phyloP scores from a whole-genome alignment of 2,797 vertebrate genomes.

The Lagocephalus sceleratus region DNA sequence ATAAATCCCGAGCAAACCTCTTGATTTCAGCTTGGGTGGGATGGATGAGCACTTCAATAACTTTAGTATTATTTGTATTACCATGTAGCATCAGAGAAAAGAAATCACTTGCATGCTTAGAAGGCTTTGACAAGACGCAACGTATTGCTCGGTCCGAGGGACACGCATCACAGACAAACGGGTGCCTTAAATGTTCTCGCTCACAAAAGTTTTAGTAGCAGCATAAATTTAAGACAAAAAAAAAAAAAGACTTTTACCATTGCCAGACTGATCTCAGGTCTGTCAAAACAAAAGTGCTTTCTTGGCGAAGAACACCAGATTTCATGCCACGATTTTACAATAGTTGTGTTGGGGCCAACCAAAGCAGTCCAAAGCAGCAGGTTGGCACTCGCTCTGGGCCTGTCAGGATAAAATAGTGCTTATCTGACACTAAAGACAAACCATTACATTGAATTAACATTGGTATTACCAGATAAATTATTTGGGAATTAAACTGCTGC shows the following conservation, averaged over 20 bases:
- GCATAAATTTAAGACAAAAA: neutral
- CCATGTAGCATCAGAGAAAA: constrained; percentile 17
- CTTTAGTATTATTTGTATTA: constrained; percentile 13
- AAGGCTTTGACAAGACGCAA: neutral
- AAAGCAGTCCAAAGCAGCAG: constrained; percentile 35
- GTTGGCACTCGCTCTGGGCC: constrained; percentile 45
- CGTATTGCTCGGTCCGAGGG: no score
- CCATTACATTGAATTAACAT: no score
- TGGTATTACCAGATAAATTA: no score
- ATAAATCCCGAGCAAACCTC: constrained; percentile 43
- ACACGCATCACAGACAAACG: neutral
- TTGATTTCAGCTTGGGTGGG: constrained; percentile 44
- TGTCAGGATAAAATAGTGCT: constrained; percentile 68
- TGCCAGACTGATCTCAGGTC: constrained; percentile 29
- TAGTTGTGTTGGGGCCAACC: constrained; percentile 43
- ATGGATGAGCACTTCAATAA: constrained; percentile 35
- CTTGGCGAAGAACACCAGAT: constrained; percentile 40
- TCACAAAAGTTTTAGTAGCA: constrained; percentile 20
- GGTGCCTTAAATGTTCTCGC: constrained; percentile 8
- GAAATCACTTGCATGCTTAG: constrained; percentile 11
- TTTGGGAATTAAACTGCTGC: no score
- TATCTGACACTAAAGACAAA: no score
- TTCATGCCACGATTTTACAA: constrained; percentile 54
- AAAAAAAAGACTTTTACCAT: neutral
- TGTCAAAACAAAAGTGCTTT: constrained; percentile 53